Base-by-base conservation (phyloP, 2,797 vertebrate species). In the Muscicapa comitata region DNA sequence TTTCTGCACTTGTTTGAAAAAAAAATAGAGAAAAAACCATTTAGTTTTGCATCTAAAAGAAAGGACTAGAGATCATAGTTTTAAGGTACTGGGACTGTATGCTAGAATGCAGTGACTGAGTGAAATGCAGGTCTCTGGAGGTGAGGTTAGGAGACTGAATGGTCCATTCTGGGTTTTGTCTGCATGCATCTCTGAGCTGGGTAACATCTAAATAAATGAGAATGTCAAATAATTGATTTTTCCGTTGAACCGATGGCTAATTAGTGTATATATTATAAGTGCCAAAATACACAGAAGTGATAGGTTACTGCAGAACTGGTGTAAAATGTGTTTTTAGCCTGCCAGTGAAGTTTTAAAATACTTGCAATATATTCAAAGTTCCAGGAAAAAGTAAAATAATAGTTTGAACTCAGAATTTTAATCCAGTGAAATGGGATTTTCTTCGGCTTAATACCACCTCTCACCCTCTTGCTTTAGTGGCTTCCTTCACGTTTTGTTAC, bases 201-300 rank as follows among this genome's bases (percentile, higher is more conserved):
- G 12, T 63, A 82, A 61, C 1, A 3, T 71, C 50, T 94, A 90
- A 90, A 94, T 91, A 77, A 93, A 26, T 43, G 58, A 77, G 74
- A 87, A 82, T 74, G 82, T 91, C 75, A 94, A 91, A 61, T n/a
- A 63, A 96, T 97, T 97, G 94, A 95, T 94, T 95, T 96, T 96
- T 96, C 94, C 95, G 61, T 59, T 90, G 73, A 95, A 87, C 78
- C 57, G 74, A 23, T 33, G 53, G 68, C 63, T 95, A 85, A 77
- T 93, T 91, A 83, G 38, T n/a, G 45, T 76, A 37, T 68, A 40
- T 58, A 55, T 50, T 82, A 1, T 50, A 54, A 90, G n/a, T 50
- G 50, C 50, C 72, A 77, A 93, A 88, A 80, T 62, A 53, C 50
- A 80, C 31, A 54, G 25, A 82, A 65, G 24, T 38, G 25, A 33